Evolutionary conservation across 2,888 invertebrate genomes (phyloP).

Genomic region (Drosophila ezoana): DNA sequence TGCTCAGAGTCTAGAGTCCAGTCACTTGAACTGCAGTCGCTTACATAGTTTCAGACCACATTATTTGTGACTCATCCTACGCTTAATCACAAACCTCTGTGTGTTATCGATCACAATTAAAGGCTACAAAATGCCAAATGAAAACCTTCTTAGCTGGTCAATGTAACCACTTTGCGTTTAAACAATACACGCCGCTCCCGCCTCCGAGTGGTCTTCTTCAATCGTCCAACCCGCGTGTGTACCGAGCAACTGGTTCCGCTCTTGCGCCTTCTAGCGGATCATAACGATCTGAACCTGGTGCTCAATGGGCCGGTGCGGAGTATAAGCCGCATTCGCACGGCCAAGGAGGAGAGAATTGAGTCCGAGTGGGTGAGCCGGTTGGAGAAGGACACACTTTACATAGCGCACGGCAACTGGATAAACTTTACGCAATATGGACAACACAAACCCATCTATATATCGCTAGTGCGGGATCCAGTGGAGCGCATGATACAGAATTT

Average conservation of each 20-base stretch:
- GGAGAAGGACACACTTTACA: conserved; percentile 91
- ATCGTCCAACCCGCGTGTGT: conserved; percentile 95
- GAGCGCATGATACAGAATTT: conserved; percentile 95
- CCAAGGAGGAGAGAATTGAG: conserved; percentile 90
- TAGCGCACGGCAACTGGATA: conserved; percentile 94
- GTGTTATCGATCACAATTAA: conserved; percentile 13
- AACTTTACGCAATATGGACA: conserved; percentile 91
- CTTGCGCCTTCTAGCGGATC: conserved; percentile 55
- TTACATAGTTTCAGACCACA: neutral
- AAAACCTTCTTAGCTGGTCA: conserved; percentile 43
- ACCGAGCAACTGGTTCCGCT: conserved; percentile 93
- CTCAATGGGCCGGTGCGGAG: conserved; percentile 84
- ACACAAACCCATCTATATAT: conserved; percentile 93
- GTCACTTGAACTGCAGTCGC: neutral
- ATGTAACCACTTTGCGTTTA: conserved; percentile 80
- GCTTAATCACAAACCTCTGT: conserved; percentile 17
- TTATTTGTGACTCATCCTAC: conserved; percentile 27
- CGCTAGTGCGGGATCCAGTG: conserved; percentile 94
- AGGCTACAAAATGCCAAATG: conserved; percentile 4
- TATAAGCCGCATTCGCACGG: conserved; percentile 84
- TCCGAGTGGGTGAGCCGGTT: conserved; percentile 89
- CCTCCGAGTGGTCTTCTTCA: conserved; percentile 92
- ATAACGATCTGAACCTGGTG: conserved; percentile 86
- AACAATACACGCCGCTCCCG: conserved; percentile 92
- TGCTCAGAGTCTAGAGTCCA: too few species aligned